Evolutionary conservation across 30 jellyfish, hydroid and myxozoan species (phyloP).

Genomic region (Catostylus mosaicus): DNA sequence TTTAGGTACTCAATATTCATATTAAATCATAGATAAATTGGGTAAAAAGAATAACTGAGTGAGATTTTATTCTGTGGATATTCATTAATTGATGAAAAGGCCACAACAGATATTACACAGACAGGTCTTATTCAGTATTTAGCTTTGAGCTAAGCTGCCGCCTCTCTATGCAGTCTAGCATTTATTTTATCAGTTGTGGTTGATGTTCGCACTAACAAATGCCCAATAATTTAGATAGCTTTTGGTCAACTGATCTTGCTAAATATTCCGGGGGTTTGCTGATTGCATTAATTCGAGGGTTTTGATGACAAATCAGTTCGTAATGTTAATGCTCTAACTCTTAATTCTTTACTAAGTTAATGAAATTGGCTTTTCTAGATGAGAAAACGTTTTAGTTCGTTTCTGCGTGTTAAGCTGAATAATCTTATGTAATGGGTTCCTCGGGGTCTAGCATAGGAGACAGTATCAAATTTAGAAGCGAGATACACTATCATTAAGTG

Average conservation of each 20-base stretch:
- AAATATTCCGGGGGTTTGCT: not conserved
- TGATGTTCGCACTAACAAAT: constrained; percentile 34
- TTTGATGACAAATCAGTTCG: no score
- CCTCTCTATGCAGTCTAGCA: constrained; percentile 36
- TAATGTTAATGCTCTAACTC: no score
- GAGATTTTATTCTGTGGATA: not conserved
- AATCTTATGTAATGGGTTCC: no score
- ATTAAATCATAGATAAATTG: not conserved
- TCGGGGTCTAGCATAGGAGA: no score
- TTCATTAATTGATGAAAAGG: constrained; percentile 5
- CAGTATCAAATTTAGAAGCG: no score
- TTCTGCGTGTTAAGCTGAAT: no score
- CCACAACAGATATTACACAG: constrained; percentile 7
- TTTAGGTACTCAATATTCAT: not conserved
- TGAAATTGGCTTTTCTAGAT: no score
- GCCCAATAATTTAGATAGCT: not conserved
- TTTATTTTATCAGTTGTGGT: constrained; percentile 25
- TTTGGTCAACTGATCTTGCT: constrained; percentile 1
- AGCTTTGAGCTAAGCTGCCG: constrained; percentile 36
- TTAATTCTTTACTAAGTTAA: no score
- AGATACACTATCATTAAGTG: no score
- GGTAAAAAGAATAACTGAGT: not conserved
- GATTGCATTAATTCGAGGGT: no score
- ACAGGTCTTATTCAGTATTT: constrained; percentile 55
- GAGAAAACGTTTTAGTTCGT: no score